Evolutionary conservation across 1,140 invertebrate genomes (phyloP).

Genomic region (Leptoteleia sp.): DNA sequence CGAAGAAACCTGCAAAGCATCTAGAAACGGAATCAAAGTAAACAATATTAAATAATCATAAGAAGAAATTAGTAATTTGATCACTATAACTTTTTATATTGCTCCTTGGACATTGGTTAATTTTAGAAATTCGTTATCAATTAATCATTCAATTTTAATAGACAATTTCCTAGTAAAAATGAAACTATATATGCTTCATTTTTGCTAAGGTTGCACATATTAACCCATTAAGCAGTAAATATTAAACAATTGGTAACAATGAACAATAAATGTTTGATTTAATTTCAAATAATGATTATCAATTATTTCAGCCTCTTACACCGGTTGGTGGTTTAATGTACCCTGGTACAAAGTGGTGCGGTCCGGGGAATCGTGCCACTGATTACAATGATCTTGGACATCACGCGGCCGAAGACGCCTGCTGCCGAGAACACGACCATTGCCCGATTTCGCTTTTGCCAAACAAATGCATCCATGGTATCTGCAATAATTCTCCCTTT

Average conservation of each 20-base stretch:
- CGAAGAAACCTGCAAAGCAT: conserved; percentile 82
- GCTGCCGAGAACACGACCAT: conserved; percentile 89
- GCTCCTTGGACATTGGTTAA: too few species aligned
- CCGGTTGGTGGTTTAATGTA: conserved; percentile 78
- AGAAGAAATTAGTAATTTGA: conserved; percentile 5
- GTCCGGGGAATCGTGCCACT: conserved; percentile 84
- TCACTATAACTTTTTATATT: too few species aligned
- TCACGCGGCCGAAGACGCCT: conserved; percentile 85
- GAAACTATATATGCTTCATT: too few species aligned
- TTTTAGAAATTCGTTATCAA: too few species aligned
- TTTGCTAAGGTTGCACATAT: too few species aligned
- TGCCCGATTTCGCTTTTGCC: conserved; percentile 84
- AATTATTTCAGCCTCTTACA: conserved; percentile 10
- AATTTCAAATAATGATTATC: too few species aligned
- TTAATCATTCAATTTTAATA: too few species aligned
- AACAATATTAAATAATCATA: not conserved
- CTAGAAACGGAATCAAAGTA: conserved; percentile 70
- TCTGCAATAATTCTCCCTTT: conserved; percentile 86
- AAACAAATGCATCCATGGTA: conserved; percentile 84
- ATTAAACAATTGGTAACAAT: too few species aligned
- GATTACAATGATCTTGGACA: conserved; percentile 85
- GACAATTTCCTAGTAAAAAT: too few species aligned
- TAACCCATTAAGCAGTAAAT: too few species aligned
- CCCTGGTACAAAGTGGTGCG: conserved; percentile 88
- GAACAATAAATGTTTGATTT: too few species aligned